Percentiles rank a stretch among this genome's conserved stretches.
Conservation (phyloP, 1,140 invertebrate genomes). For the Nephotettix cincticeps region DNA sequence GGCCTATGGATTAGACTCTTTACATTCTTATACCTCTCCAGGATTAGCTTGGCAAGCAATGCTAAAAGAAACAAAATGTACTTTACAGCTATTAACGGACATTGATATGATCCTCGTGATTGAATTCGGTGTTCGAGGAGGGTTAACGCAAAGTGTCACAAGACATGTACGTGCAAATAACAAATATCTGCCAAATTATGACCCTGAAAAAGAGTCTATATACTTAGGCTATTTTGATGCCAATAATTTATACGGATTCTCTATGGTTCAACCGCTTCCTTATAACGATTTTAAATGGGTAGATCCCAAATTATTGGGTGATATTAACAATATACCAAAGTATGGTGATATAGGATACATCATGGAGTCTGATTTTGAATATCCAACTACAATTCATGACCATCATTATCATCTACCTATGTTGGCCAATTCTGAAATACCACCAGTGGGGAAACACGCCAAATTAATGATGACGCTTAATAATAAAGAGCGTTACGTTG, state of each 20-base stretch:
- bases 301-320: constrained; percentile 1
- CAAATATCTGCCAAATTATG: constrained; percentile 12
- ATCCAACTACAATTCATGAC: constrained; percentile 15
- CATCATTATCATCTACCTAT: constrained; percentile 1
- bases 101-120: neutral
- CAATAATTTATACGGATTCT: constrained; percentile 33
- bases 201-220: constrained; percentile 27
- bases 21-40: neutral
- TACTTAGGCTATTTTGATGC: constrained; percentile 41
- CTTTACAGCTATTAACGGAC: neutral
- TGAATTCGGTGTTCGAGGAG: neutral
- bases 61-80: neutral
- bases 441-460: neutral
- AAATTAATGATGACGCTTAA: neutral
- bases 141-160: neutral
- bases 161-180: neutral
- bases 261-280: constrained; percentile 7
- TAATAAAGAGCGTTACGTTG: neutral
- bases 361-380: constrained; percentile 22
- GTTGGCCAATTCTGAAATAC: neutral
- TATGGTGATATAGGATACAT: neutral
- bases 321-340: neutral
- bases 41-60: neutral
- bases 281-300: constrained; percentile 26
- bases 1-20: neutral